Base-by-base conservation (phyloP, 2,888 invertebrate species). In the Pristionchus fissidentatus region DNA sequence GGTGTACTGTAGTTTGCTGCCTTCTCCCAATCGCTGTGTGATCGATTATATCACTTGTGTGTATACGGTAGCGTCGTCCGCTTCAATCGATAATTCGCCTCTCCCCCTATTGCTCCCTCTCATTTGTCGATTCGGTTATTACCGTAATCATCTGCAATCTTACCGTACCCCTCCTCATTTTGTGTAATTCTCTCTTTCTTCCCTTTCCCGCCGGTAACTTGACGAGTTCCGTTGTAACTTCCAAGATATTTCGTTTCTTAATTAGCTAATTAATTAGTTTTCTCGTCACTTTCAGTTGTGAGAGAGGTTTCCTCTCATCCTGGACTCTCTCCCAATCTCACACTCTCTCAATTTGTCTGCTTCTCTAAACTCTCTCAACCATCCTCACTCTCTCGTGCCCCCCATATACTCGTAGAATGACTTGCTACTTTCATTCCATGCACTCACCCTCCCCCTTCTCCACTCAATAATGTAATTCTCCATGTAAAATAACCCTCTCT, bases 1-100 rank as follows among this genome's bases (percentile, higher is more conserved):
- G 75, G 73, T 73, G 43, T 49, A 49, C 49, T 49, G 49, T 73
- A 73, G 73, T 43, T 49, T 49, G 29, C 75, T 77, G 75, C 75
- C 75, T 77, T 77, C 15, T 75, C 32, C 5, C 29, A 29, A 73
- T n/a, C 10, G n/a, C n/a, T 19, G 38, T 38, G 38, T 35, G 22
- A 70, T 49, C 32, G 75, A 46, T n/a, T 22, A 49, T 49, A 49
- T 49, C 75, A 75, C 19, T 77, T 49, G 49, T 77, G 49, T 70
- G 66, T 66, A 8, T 70, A 70, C 70, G 66, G 66, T 66, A 66
- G 66, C 41, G 22, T 22, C 70, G 8, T 22, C 55, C 10, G 7
- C 55, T 55, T n/a, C 26, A 66, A 38, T 70, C 70, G 41, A 5
- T n/a, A 43, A 43, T 26, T 70, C 41, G 15, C n/a, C n/a, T n/a